Evolutionary conservation across 2,113 vertebrate genomes (phyloP).

Genomic region (Fregata magnificens): DNA sequence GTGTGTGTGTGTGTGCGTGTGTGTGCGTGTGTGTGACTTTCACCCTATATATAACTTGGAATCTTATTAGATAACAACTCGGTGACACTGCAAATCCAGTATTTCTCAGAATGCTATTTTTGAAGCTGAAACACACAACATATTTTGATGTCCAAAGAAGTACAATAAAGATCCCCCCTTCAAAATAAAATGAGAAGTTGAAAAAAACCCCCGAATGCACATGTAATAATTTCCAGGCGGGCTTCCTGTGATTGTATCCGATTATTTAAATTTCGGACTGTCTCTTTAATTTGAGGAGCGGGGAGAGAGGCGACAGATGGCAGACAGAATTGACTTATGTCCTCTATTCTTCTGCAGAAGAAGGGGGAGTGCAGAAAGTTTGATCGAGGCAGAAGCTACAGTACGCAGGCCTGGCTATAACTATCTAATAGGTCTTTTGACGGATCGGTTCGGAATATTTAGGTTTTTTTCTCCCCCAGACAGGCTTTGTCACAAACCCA

Average conservation of each 20-base stretch:
- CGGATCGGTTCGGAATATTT: constrained; percentile 65
- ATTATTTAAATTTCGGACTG: constrained; percentile 75
- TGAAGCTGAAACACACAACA: constrained; percentile 33
- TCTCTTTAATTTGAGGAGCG: constrained; percentile 80
- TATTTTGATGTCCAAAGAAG: constrained; percentile 47
- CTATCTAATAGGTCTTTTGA: constrained; percentile 77
- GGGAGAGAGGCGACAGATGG: constrained; percentile 85
- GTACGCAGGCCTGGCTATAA: constrained; percentile 68
- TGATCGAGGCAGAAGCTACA: constrained; percentile 78
- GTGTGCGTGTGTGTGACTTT: background rate
- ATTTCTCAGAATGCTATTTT: constrained; percentile 58
- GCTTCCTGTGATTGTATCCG: constrained; percentile 54
- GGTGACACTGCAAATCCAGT: constrained; percentile 40
- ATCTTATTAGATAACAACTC: constrained; percentile 55
- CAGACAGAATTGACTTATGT: constrained; percentile 86
- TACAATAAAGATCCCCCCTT: constrained; percentile 34
- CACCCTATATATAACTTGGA: constrained; percentile 58
- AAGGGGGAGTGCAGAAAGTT: constrained; percentile 78
- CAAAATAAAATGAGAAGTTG: constrained; percentile 16
- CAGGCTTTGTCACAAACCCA: constrained; percentile 75
- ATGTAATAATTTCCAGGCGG: constrained; percentile 50
- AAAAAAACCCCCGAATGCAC: background rate
- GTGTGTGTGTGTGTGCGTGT: background rate
- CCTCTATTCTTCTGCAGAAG: constrained; percentile 81
- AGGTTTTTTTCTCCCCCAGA: constrained; percentile 64